Conservation (phyloP, 1,140 invertebrate genomes). For the Archivesica marissinica region DNA sequence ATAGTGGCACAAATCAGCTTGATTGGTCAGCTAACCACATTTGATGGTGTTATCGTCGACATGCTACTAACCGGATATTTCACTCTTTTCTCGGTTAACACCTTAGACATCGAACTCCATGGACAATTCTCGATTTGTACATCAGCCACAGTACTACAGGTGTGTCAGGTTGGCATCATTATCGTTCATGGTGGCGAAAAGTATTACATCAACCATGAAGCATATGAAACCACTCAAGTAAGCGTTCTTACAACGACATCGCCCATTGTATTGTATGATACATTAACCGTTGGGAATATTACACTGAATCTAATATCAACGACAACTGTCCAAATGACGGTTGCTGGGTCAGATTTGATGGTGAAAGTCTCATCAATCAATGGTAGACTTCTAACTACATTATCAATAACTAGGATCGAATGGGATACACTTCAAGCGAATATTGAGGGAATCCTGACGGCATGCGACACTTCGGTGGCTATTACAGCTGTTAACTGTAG, state of each 20-base stretch:
- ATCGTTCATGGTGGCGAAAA: conserved; percentile 45
- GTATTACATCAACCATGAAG: conserved; percentile 55
- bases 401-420: conserved; percentile 19
- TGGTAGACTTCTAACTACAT: conserved; percentile 23
- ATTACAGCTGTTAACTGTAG: conserved; percentile 25
- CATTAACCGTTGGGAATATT: conserved; percentile 20
- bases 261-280: conserved; percentile 8
- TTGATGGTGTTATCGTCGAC: conserved; percentile 65
- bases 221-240: conserved; percentile 15
- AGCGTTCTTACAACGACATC: conserved; percentile 43
- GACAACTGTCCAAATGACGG: conserved; percentile 35
- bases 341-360: background rate
- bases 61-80: conserved; percentile 41
- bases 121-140: conserved; percentile 56
- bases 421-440: background rate
- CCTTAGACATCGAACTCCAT: conserved; percentile 14
- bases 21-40: conserved; percentile 61
- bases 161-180: conserved; percentile 62
- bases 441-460: conserved; percentile 38
- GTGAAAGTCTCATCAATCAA: conserved; percentile 36
- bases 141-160: background rate
- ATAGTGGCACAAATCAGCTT: conserved; percentile 60
- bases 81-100: conserved; percentile 25
- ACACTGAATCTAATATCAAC: conserved; percentile 43
- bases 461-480: conserved; percentile 42